Evolutionary conservation across 35 echinoderm and acorn worm species (phyloP).

Genomic region (Ophiothrix spiculata): DNA sequence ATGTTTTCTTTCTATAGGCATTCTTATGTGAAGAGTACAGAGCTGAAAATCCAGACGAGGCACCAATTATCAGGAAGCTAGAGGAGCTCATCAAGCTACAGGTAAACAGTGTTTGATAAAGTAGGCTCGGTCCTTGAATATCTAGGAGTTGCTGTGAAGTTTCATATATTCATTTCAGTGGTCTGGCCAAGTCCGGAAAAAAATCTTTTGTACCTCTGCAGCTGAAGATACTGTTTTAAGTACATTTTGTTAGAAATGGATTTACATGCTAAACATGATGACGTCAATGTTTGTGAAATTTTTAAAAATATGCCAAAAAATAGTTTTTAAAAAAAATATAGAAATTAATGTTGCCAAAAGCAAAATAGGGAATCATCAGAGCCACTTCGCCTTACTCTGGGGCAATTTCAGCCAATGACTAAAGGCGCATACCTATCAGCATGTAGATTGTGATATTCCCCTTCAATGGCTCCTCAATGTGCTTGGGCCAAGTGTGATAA

Average conservation of each 20-base stretch:
- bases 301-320: no score
- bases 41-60: slow-evolving; percentile 41
- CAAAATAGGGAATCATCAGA: no score
- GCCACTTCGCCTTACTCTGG: no score
- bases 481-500: no score
- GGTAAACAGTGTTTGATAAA: slow-evolving; percentile 27
- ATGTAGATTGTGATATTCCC: no score
- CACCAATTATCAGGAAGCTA: neutral
- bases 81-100: slow-evolving; percentile 40
- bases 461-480: no score
- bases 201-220: neutral
- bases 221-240: neutral
- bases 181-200: neutral
- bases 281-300: neutral
- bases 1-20: no score
- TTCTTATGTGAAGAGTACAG: slow-evolving; percentile 44
- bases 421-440: no score
- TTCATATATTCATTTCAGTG: neutral
- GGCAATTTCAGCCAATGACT: no score
- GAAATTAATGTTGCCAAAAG: no score
- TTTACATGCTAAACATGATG: neutral
- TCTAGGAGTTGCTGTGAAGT: neutral
- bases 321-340: no score
- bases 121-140: neutral
- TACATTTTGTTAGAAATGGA: neutral